Percentiles rank a stretch among this genome's conserved stretches.
These are phyloP conservation scores for Asarcornis scutulata DNA, from an alignment of 2,113 vertebrate genomes.

Conservation along the genomic window DNA sequence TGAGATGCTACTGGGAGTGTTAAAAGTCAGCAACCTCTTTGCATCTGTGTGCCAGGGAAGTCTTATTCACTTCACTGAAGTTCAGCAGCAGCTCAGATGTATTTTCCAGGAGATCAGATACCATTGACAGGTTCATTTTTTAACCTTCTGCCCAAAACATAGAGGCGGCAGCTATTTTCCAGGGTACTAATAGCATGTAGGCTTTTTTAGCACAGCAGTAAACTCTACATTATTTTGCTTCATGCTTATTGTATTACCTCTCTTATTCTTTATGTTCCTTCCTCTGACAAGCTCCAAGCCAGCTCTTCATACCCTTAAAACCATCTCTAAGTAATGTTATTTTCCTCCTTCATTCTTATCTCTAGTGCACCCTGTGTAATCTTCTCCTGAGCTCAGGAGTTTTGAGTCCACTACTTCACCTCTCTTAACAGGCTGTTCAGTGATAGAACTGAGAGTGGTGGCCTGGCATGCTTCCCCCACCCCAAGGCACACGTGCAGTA, in stretches of 20 bases:
- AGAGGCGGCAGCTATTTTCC: neutral
- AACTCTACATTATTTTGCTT: neutral
- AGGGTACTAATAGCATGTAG: neutral
- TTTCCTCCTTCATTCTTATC: constrained; percentile 38
- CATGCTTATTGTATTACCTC: neutral
- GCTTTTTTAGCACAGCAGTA: neutral
- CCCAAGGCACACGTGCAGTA: neutral
- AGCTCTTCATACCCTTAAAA: neutral
- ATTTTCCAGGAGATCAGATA: neutral
- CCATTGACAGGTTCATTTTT: neutral
- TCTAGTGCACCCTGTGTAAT: constrained; percentile 10
- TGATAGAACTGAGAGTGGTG: neutral
- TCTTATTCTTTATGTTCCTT: neutral
- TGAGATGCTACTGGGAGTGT: neutral
- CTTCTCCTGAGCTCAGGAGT: constrained; percentile 24
- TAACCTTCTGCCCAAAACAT: neutral
- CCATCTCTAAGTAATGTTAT: neutral
- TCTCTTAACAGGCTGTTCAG: neutral
- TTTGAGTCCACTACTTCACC: constrained; percentile 30
- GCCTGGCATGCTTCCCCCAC: neutral
- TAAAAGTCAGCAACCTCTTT: neutral
- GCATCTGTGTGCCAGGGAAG: neutral
- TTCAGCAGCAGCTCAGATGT: neutral
- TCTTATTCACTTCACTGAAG: neutral
- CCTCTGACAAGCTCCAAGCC: neutral